Conservation (phyloP, 2,888 invertebrate species). For the Drosophila putrida region DNA sequence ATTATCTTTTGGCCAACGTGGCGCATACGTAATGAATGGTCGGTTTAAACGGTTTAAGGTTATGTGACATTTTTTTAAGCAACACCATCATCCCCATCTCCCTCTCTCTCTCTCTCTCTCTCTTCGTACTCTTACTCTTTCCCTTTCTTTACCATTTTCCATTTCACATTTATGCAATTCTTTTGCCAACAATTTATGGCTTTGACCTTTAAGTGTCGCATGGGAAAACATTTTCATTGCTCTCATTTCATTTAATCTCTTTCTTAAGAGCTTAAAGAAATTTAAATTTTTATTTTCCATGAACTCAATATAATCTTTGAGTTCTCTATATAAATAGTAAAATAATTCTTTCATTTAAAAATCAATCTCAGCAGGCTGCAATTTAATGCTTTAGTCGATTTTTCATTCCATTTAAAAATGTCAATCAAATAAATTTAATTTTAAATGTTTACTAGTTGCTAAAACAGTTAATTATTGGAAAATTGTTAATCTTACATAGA, state of each 20-base stretch:
- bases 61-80: conserved; percentile 50
- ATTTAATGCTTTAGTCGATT: neutral
- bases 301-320: neutral
- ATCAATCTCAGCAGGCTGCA: neutral
- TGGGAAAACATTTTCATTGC: conserved; percentile 43
- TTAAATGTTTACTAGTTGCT: too few species aligned
- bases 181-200: conserved; percentile 54
- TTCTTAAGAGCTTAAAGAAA: conserved; percentile 14
- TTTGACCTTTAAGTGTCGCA: conserved; percentile 52
- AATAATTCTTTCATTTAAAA: neutral
- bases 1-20: conserved; percentile 65
- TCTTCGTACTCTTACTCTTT: neutral
- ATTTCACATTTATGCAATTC: conserved; percentile 32
- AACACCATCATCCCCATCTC: conserved; percentile 8
- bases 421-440: neutral
- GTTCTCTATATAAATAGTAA: neutral
- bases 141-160: conserved; percentile 2
- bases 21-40: conserved; percentile 72
- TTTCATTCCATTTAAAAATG: neutral
- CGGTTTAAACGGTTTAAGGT: conserved; percentile 63
- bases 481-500: neutral
- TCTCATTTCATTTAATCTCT: conserved; percentile 37
- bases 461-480: neutral
- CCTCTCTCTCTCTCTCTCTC: conserved; percentile 1
- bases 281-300: conserved; percentile 11